A percentile compares a stretch with the other conserved stretches of the same genome.
Conservation (phyloP, 2,113 vertebrate genomes). For the Campylomormyrus tamandua region DNA sequence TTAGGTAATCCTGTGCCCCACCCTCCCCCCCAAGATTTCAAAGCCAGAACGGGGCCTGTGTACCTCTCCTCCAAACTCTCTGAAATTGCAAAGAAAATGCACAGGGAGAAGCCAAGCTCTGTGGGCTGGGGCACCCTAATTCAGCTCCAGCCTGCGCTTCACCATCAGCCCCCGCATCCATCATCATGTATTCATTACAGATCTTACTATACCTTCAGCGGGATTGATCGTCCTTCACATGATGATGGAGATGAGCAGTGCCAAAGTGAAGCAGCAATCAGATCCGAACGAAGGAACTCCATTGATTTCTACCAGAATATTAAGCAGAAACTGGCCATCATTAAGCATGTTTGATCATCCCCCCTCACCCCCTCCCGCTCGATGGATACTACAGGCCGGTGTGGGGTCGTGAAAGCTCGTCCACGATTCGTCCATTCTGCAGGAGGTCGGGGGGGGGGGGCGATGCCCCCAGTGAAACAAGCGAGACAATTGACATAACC, state of each 20-base stretch:
- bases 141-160: neutral
- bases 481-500: neutral
- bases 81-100: no score
- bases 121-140: neutral
- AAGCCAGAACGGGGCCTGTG: neutral
- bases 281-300: constrained; percentile 41
- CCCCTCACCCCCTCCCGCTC: neutral
- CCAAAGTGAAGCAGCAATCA: neutral
- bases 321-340: neutral
- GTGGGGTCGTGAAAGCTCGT: neutral
- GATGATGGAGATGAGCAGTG: constrained; percentile 26
- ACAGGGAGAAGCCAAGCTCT: neutral
- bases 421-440: neutral
- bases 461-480: neutral
- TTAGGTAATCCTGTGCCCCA: neutral
- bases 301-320: constrained; percentile 56
- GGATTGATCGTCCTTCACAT: constrained; percentile 55
- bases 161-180: constrained; percentile 17
- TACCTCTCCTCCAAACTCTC: neutral
- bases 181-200: constrained; percentile 55
- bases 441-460: neutral
- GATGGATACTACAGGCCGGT: neutral
- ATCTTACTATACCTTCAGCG: constrained; percentile 62
- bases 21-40: no score
- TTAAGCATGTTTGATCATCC: neutral